A percentile compares a stretch with the other conserved stretches of the same genome.
These are phyloP conservation scores for Danio tinwini DNA, from an alignment of 2,797 vertebrate species.

Conservation along the genomic window DNA sequence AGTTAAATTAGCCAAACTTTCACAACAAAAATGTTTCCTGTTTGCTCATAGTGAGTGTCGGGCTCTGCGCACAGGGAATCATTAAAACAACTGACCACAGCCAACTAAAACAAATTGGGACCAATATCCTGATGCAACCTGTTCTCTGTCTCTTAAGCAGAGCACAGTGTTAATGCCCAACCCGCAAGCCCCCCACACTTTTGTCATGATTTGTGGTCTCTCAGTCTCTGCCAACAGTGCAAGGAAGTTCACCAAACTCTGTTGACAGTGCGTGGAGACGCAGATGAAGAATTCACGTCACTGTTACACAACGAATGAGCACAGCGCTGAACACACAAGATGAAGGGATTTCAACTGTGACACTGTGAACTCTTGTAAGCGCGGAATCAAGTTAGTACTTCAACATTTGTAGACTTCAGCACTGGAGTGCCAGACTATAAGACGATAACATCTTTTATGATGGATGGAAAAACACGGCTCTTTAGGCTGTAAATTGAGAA, in stretches of 20 bases:
- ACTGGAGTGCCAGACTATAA: neutral
- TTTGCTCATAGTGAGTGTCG: slow-evolving; percentile 34
- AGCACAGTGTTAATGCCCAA: slow-evolving; percentile 22
- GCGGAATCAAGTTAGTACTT: slow-evolving; percentile 42
- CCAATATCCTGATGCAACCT: slow-evolving; percentile 61
- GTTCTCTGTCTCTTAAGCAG: slow-evolving; percentile 48
- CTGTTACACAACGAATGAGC: slow-evolving; percentile 64
- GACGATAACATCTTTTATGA: slow-evolving; percentile 41
- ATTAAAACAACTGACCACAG: slow-evolving; percentile 30
- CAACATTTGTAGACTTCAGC: slow-evolving; percentile 40
- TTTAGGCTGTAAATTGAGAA: slow-evolving; percentile 6
- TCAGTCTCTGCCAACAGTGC: slow-evolving; percentile 54
- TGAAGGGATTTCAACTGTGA: slow-evolving; percentile 32
- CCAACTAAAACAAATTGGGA: slow-evolving; percentile 52
- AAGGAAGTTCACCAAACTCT: slow-evolving; percentile 71
- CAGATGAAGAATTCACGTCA: slow-evolving; percentile 48
- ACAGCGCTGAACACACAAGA: slow-evolving; percentile 52
- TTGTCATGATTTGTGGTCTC: slow-evolving; percentile 62
- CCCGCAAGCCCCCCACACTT: slow-evolving; percentile 1
- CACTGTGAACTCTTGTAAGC: slow-evolving; percentile 39
- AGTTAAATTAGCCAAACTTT: slow-evolving; percentile 34
- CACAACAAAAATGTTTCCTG: slow-evolving; percentile 49
- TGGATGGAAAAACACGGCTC: neutral
- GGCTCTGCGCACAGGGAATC: slow-evolving; percentile 28
- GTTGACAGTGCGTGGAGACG: slow-evolving; percentile 34